A percentile compares a stretch with the other conserved stretches of the same genome.
Evolutionary conservation across 2,797 vertebrate genomes (phyloP).

Genomic region (Gadopsis marmoratus): DNA sequence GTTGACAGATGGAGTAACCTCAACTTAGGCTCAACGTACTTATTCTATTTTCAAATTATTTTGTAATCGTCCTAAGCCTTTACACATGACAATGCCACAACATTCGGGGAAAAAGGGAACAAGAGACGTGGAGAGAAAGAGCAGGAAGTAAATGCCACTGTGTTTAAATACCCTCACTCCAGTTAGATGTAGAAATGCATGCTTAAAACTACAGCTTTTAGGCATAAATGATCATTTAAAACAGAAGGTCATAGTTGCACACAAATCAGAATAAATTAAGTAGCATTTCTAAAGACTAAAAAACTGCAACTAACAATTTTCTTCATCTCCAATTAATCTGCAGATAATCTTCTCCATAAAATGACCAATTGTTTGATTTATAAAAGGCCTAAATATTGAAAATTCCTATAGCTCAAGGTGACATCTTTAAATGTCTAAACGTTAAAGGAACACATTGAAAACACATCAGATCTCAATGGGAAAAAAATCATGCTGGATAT

Average conservation of each 20-base stretch:
- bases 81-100: constrained; percentile 81
- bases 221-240: constrained; percentile 7
- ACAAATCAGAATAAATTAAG: constrained; percentile 15
- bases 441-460: too few relatives aligned
- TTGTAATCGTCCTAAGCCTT: constrained; percentile 83
- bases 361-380: background rate
- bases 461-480: too few relatives aligned
- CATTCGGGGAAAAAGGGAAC: constrained; percentile 54
- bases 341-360: background rate
- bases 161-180: constrained; percentile 35
- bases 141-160: constrained; percentile 46
- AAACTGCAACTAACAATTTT: background rate
- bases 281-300: background rate
- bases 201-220: constrained; percentile 1
- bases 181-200: constrained; percentile 16
- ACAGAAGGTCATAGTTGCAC: background rate
- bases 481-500: too few relatives aligned
- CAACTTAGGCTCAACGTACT: constrained; percentile 79
- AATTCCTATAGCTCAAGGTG: background rate
- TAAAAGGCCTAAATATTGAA: background rate
- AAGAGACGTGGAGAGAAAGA: constrained; percentile 47
- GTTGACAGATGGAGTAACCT: constrained; percentile 84
- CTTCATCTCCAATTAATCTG: background rate
- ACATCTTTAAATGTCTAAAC: background rate
- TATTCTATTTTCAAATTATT: constrained; percentile 88